Evolutionary conservation across 1,140 invertebrate species (phyloP), one percentile per base, ranked within the genome.

Genomic region (Cyrtorhinus lividipennis): DNA sequence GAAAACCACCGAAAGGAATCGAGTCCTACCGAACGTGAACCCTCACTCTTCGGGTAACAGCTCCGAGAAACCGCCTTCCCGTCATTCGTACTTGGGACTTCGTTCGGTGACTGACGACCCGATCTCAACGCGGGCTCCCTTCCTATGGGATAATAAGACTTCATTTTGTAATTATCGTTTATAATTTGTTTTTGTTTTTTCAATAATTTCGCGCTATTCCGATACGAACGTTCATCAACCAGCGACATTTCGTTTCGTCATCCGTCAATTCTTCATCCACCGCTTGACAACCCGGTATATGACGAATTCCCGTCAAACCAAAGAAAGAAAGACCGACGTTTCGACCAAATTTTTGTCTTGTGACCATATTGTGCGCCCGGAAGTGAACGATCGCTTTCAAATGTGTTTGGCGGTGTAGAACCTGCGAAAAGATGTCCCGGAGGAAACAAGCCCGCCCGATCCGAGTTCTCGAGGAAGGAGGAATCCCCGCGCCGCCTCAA

Each of bases 371-470:
- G 48, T 53, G 48, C 48, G 48, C 10, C n/a, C 48, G 48, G 46
- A 25, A 53, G 61, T 53, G 45, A n/a, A 48, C 61, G 24, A 53
- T 45, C 56, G 2, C 18, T 23, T 30, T 61, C 24, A 24, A 30
- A 46, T 46, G 44, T 46, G 23, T 20, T 61, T 20, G 18, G 24
- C 44, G 45, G 8, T 23, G n/a, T 20, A 38, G n/a, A n/a, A n/a
- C 58, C 58, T 60, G 25, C 8, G 27, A 25, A 15, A 12, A 18
- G 22, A 83, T 80, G 79, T 80, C 76, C 69, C 76, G 80, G 67
- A 74, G 80, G 72, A 84, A 83, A 72, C 81, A 80, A 69, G 74
- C 79, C 23, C 73, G 79, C 61, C 81, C 81, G 57, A 76, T 75
- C 60, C 72, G 76, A 61, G 67, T 70, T 24, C 66, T 69, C 13